These are phyloP conservation scores for Emydoidea blandingii DNA, from an alignment of 2,797 vertebrate genomes.

Conservation along the genomic window DNA sequence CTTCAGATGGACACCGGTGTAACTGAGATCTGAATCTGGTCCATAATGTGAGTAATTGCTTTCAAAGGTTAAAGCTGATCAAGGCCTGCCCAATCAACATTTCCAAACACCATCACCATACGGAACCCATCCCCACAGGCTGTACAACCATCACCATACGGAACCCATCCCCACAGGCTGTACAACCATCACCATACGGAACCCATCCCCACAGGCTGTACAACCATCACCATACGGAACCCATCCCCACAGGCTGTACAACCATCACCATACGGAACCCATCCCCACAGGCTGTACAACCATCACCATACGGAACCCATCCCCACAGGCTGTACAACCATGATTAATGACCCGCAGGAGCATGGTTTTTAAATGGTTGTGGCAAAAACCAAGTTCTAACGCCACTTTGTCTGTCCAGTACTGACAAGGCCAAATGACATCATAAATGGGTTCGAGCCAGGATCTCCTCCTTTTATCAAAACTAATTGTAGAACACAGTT, in stretches of 20 bases:
- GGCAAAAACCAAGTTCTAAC: not conserved
- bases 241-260: rapidly evolving
- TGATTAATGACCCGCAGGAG: not conserved
- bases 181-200: rapidly evolving
- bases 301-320: rapidly evolving
- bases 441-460: not conserved
- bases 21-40: not conserved
- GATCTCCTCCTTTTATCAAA: not conserved
- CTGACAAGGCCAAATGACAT: not conserved
- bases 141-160: rapidly evolving
- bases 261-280: rapidly evolving
- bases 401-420: not conserved
- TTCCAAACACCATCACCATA: rapidly evolving
- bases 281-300: not conserved
- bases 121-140: not conserved
- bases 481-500: not conserved
- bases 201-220: not conserved
- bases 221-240: rapidly evolving
- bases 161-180: not conserved
- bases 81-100: not conserved
- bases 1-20: not conserved
- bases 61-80: not conserved
- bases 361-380: not conserved
- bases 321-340: rapidly evolving
- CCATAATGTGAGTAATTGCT: not conserved